Evolutionary conservation across 1,140 invertebrate genomes (phyloP).

Genomic region (Nasonia longicornis): DNA sequence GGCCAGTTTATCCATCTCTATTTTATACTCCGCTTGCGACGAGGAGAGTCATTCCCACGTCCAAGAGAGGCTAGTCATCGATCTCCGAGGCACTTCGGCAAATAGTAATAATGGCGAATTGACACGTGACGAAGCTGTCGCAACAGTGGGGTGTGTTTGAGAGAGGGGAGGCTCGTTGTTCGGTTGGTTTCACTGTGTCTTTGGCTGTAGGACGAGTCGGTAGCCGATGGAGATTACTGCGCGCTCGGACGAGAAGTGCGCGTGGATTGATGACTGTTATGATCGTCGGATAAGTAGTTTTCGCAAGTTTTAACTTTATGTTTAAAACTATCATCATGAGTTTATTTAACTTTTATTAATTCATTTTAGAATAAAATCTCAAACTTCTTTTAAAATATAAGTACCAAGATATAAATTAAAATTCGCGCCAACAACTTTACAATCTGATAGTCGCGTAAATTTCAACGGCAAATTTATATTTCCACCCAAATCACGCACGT

Average conservation of each 20-base stretch:
- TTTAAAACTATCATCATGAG: no score
- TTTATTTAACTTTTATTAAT: no score
- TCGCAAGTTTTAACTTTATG: not conserved
- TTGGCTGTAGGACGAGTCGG: not conserved
- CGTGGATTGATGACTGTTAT: not conserved
- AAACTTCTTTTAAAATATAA: no score
- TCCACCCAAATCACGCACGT: no score
- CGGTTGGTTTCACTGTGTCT: not conserved
- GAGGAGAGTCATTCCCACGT: constrained; percentile 65
- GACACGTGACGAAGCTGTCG: constrained; percentile 62
- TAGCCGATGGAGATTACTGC: not conserved
- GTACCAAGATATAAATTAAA: no score
- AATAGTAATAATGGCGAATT: constrained; percentile 69
- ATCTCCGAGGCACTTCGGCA: constrained; percentile 59
- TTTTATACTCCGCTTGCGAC: constrained; percentile 65
- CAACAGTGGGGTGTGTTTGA: constrained; percentile 45
- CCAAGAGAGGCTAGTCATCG: constrained; percentile 45
- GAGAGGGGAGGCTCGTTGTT: not conserved
- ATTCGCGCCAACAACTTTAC: not conserved
- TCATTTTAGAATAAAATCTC: no score
- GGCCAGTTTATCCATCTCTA: constrained; percentile 68
- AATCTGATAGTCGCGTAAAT: no score
- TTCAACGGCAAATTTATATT: no score
- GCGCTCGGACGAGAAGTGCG: not conserved
- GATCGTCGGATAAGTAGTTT: not conserved